These are phyloP conservation scores for Caenorhabditis japonica DNA, from an alignment of 2,888 invertebrate genomes.

Conservation along the genomic window DNA sequence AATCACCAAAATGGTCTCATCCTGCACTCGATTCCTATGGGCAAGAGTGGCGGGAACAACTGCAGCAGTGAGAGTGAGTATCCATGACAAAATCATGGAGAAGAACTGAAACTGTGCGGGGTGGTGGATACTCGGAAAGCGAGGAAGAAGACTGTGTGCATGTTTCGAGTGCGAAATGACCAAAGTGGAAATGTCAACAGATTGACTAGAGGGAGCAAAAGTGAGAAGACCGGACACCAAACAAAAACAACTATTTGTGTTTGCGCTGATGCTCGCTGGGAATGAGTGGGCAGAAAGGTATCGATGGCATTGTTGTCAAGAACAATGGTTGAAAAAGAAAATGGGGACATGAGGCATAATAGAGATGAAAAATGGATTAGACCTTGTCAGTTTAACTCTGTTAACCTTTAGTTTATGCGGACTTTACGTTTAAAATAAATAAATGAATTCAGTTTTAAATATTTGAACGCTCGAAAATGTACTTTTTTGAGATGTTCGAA, in stretches of 20 bases:
- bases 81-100: constrained; percentile 56
- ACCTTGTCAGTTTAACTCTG: no score
- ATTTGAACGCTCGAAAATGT: no score
- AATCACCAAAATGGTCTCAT: constrained; percentile 31
- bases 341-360: not conserved
- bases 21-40: constrained; percentile 38
- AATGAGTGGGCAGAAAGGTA: constrained; percentile 23
- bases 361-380: no score
- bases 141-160: constrained; percentile 38
- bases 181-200: constrained; percentile 49
- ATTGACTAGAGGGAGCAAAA: constrained; percentile 34
- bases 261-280: constrained; percentile 46
- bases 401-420: no score
- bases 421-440: no score
- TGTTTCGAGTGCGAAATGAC: constrained; percentile 51
- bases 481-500: no score
- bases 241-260: constrained; percentile 55
- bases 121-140: constrained; percentile 1
- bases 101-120: constrained; percentile 39
- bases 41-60: constrained; percentile 40
- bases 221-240: constrained; percentile 27
- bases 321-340: constrained; percentile 9
- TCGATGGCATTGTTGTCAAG: constrained; percentile 27
- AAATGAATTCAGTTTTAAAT: no score
- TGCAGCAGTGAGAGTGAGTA: constrained; percentile 31